Percentiles rank a stretch among this genome's conserved stretches.
Conservation (phyloP, 2,113 vertebrate genomes). For the Turnix velox region DNA sequence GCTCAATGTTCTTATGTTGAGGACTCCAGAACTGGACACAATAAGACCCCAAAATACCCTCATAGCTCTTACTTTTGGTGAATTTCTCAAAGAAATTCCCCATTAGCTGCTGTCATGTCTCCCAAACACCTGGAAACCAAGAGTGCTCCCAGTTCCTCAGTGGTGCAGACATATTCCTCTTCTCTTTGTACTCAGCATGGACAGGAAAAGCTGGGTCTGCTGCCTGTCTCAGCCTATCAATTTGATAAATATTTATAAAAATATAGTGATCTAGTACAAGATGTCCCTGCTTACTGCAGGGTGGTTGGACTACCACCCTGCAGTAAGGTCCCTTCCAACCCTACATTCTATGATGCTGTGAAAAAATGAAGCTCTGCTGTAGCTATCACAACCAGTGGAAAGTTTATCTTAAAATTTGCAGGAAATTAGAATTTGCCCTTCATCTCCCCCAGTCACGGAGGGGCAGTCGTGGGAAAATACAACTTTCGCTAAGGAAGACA, state of each 20-base stretch:
- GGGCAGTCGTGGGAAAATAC: neutral
- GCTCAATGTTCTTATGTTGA: no score
- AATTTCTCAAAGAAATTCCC: neutral
- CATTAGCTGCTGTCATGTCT: neutral
- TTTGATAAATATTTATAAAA: neutral
- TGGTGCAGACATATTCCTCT: neutral
- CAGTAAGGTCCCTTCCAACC: no score
- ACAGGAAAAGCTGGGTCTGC: neutral
- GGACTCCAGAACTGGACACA: no score
- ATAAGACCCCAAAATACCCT: neutral
- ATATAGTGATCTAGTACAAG: no score
- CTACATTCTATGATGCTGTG: no score
- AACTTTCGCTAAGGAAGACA: constrained; percentile 1
- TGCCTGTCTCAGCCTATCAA: neutral
- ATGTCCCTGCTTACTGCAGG: no score
- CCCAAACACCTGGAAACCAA: neutral
- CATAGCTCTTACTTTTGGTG: neutral
- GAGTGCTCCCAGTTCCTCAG: neutral
- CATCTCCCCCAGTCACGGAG: neutral
- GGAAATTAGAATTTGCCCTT: constrained; percentile 43
- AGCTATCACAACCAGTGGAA: constrained; percentile 7
- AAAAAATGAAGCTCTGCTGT: neutral
- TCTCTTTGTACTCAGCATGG: neutral
- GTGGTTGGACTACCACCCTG: no score
- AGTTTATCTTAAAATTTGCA: constrained; percentile 5